Evolutionary conservation across 1,140 invertebrate genomes (phyloP).

Genomic region (Mesaphorura yosii): DNA sequence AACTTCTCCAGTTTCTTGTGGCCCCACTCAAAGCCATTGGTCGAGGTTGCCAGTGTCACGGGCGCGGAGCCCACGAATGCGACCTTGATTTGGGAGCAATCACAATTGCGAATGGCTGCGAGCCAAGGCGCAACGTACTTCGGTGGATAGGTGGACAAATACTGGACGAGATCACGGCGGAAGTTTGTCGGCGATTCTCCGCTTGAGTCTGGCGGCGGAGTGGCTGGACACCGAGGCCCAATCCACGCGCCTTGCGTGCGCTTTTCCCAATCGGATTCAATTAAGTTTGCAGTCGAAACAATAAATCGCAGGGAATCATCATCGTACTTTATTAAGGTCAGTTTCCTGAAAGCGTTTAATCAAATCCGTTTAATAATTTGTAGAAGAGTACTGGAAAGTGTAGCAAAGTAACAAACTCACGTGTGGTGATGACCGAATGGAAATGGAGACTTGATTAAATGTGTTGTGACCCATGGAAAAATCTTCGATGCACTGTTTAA

Average conservation of each 20-base stretch:
- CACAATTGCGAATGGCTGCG: slow-evolving; percentile 53
- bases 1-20: slow-evolving; percentile 24
- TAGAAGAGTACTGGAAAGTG: slow-evolving; percentile 5
- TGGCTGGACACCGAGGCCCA: slow-evolving; percentile 58
- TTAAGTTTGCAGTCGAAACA: slow-evolving; percentile 84
- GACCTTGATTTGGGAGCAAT: slow-evolving; percentile 72
- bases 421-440: slow-evolving; percentile 83
- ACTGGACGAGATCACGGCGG: slow-evolving; percentile 69
- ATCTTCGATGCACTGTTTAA: slow-evolving; percentile 42
- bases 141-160: slow-evolving; percentile 55
- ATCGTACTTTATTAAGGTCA: slow-evolving; percentile 75
- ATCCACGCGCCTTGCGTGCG: slow-evolving; percentile 85
- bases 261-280: slow-evolving; percentile 82
- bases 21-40: slow-evolving; percentile 27
- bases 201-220: slow-evolving; percentile 42
- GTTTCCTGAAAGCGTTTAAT: slow-evolving; percentile 52
- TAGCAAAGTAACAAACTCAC: slow-evolving; percentile 41
- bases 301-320: slow-evolving; percentile 70
- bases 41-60: slow-evolving; percentile 33
- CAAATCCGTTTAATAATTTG: slow-evolving; percentile 14
- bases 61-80: slow-evolving; percentile 74
- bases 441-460: slow-evolving; percentile 59
- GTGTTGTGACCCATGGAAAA: slow-evolving; percentile 50
- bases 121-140: slow-evolving; percentile 61
- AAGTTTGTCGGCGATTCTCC: slow-evolving; percentile 77